A percentile compares a stretch with the other conserved stretches of the same genome.
These are phyloP conservation scores for Muscicapa comitata DNA, from an alignment of 2,797 vertebrate genomes.

Conservation along the genomic window DNA sequence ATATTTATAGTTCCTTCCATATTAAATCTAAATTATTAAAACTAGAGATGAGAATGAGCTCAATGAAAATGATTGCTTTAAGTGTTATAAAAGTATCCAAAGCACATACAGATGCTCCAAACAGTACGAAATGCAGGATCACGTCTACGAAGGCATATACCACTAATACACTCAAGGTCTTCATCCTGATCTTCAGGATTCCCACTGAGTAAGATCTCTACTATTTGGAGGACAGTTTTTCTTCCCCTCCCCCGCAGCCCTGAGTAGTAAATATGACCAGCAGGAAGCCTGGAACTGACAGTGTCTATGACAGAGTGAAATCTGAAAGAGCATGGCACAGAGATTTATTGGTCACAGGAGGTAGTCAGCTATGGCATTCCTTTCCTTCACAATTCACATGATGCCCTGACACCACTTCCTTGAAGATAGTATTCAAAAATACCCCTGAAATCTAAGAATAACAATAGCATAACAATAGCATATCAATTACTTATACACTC, in stretches of 20 bases:
- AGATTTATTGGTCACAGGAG: neutral
- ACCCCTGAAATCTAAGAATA: neutral
- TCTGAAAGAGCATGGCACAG: neutral
- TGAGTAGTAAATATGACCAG: neutral
- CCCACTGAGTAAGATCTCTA: neutral
- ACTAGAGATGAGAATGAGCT: neutral
- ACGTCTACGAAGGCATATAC: neutral
- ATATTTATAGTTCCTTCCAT: neutral
- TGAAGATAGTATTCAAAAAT: slow-evolving; percentile 15
- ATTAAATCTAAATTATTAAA: neutral
- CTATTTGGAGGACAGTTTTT: neutral
- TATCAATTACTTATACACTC: slow-evolving; percentile 22
- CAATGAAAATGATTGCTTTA: neutral
- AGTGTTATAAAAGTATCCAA: neutral
- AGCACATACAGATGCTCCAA: neutral
- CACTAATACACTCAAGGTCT: neutral
- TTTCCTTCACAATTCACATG: neutral
- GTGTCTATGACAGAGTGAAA: neutral
- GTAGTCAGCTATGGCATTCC: neutral
- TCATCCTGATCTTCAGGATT: neutral
- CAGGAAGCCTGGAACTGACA: slow-evolving; percentile 1
- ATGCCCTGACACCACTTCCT: neutral
- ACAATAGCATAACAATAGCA: slow-evolving; percentile 30
- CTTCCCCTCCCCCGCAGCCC: neutral
- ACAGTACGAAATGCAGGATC: neutral